Conservation (phyloP, 2,888 invertebrate genomes). For the Pterobdella sp. region DNA sequence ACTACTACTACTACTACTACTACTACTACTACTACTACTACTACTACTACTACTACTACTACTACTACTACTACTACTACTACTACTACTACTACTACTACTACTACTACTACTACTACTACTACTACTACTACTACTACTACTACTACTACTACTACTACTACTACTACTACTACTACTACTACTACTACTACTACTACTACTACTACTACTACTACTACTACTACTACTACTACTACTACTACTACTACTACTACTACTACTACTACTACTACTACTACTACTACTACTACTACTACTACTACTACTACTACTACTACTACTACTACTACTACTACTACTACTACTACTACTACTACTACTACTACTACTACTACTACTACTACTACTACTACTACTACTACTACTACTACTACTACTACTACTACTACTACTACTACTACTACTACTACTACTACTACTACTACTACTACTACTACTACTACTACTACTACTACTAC, state of each 20-base stretch:
- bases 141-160: too few relatives aligned
- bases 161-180: conserved; percentile 8
- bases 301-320: conserved; percentile 8
- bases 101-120: conserved; percentile 24
- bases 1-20: background rate
- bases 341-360: conserved; percentile 8
- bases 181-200: conserved; percentile 8
- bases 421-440: conserved; percentile 8
- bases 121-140: conserved; percentile 22
- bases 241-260: conserved; percentile 8
- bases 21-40: conserved; percentile 18
- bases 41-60: conserved; percentile 21
- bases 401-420: conserved; percentile 8
- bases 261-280: conserved; percentile 8
- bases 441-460: conserved; percentile 8
- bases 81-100: conserved; percentile 24
- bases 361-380: conserved; percentile 8
- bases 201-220: conserved; percentile 8
- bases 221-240: conserved; percentile 8
- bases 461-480: conserved; percentile 8
- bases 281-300: conserved; percentile 8
- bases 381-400: conserved; percentile 8
- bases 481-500: conserved; percentile 8
- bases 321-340: conserved; percentile 8
- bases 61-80: conserved; percentile 24